Conservation (phyloP, 2,113 vertebrate species). For the Scalopus aquaticus region DNA sequence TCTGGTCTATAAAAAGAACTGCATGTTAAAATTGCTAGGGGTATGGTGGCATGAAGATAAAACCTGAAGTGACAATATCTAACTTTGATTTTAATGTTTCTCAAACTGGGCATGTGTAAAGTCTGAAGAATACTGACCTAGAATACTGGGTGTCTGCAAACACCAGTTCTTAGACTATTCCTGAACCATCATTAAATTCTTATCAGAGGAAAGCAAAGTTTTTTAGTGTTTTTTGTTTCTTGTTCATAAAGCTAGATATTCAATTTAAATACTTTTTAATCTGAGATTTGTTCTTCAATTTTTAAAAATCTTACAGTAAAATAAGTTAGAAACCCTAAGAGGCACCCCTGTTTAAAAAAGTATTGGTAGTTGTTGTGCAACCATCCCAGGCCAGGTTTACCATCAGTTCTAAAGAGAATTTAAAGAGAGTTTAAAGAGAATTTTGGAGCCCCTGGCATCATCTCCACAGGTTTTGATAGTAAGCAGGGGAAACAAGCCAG, state of each 20-base stretch:
- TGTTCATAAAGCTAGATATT: background rate
- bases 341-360: background rate
- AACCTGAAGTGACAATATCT: background rate
- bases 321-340: background rate
- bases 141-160: background rate
- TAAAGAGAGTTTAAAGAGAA: too few species aligned
- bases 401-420: too few species aligned
- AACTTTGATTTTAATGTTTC: background rate
- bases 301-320: background rate
- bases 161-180: background rate
- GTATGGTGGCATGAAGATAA: background rate
- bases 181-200: background rate
- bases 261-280: background rate
- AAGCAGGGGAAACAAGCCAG: too few species aligned
- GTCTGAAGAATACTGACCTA: background rate
- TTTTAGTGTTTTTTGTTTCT: background rate
- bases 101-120: background rate
- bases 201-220: background rate
- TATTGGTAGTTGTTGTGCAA: background rate
- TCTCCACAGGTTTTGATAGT: too few species aligned
- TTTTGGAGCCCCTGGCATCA: too few species aligned
- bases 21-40: background rate
- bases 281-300: background rate
- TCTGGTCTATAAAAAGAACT: background rate
- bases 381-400: too few species aligned